phyloP scores from a whole-genome alignment of 2,113 vertebrate genomes.

The Burhinus oedicnemus region DNA sequence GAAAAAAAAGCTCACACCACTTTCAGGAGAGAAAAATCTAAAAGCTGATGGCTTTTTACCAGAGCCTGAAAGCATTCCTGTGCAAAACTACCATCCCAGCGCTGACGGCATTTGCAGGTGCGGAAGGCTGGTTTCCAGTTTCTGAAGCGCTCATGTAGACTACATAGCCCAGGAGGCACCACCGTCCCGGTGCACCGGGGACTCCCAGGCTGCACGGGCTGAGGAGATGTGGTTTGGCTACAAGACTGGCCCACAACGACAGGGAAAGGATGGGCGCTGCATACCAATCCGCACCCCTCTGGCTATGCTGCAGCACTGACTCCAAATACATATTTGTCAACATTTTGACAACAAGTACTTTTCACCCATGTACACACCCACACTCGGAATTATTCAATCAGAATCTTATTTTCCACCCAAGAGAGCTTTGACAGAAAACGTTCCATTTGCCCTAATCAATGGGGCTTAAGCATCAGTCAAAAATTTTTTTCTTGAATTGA shows the following conservation, averaged over 20 bases:
- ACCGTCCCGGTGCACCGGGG: rapidly evolving
- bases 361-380: background rate
- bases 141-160: background rate
- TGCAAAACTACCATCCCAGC: background rate
- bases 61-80: background rate
- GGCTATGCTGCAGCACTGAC: background rate
- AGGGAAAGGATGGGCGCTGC: background rate
- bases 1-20: rapidly evolving
- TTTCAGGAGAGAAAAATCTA: background rate
- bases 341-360: background rate
- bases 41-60: background rate
- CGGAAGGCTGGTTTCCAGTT: background rate
- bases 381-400: background rate
- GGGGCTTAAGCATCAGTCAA: background rate
- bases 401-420: slow-evolving; percentile 19
- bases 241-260: background rate
- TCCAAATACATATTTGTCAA: background rate
- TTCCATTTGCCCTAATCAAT: background rate
- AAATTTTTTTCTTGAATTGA: slow-evolving; percentile 8
- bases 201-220: background rate
- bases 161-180: background rate
- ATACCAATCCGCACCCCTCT: background rate
- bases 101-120: background rate
- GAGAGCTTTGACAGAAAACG: background rate
- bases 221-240: background rate